These are phyloP conservation scores for Papilio protenor DNA, from an alignment of 2,888 invertebrate genomes.

Conservation along the genomic window DNA sequence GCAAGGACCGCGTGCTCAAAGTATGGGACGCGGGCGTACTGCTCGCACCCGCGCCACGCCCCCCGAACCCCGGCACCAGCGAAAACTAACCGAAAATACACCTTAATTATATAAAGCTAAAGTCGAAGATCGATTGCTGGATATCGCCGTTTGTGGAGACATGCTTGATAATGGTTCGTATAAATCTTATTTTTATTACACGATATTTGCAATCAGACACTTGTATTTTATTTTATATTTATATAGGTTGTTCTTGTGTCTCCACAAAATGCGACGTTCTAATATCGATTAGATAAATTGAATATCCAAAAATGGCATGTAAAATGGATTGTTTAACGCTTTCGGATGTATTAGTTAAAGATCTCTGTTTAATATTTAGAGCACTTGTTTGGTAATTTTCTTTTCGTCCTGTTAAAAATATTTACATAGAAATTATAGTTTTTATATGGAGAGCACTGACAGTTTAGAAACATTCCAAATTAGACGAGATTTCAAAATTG, in stretches of 20 bases:
- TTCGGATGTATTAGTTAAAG: constrained; percentile 15
- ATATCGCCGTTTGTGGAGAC: not conserved
- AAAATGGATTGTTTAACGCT: constrained; percentile 26
- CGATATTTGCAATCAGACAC: too few species aligned
- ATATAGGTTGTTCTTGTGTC: not conserved
- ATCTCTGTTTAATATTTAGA: constrained; percentile 26
- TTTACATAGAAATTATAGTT: not conserved
- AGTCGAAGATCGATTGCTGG: constrained; percentile 42
- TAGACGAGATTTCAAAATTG: not conserved
- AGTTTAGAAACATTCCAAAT: not conserved
- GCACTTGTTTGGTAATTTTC: not conserved
- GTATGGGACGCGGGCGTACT: constrained; percentile 93
- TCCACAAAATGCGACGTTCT: not conserved
- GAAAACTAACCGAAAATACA: constrained; percentile 55
- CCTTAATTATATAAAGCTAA: constrained; percentile 23
- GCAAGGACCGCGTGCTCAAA: constrained; percentile 97
- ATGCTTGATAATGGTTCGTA: not conserved
- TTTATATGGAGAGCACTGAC: constrained; percentile 1
- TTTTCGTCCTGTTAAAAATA: constrained; percentile 16
- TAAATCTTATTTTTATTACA: not conserved
- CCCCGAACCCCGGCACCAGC: constrained; percentile 68
- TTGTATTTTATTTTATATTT: not conserved
- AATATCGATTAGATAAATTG: not conserved
- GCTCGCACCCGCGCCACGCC: constrained; percentile 70
- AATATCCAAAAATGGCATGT: not conserved